These are phyloP conservation scores for Anthoptus insignis DNA, from an alignment of 2,888 invertebrate species.

Conservation along the genomic window DNA sequence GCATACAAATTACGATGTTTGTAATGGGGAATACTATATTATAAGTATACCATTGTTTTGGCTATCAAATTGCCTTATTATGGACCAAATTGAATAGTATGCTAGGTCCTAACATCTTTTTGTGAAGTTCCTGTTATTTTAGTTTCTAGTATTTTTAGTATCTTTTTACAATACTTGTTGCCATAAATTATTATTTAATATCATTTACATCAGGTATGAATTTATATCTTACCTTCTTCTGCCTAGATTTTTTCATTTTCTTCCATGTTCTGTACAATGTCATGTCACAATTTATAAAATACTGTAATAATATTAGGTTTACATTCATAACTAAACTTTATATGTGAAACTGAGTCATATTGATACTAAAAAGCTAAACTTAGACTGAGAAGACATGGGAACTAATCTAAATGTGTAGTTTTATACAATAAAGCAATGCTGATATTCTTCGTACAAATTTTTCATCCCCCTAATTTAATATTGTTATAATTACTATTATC, in stretches of 20 bases:
- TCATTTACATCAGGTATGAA: too few relatives aligned
- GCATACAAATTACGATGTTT: background rate
- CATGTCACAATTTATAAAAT: constrained; percentile 8
- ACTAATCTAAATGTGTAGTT: constrained; percentile 39
- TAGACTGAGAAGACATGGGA: constrained; percentile 44
- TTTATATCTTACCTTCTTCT: too few relatives aligned
- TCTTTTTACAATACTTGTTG: background rate
- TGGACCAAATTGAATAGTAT: constrained; percentile 73
- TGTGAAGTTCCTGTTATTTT: background rate
- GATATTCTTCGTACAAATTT: constrained; percentile 79
- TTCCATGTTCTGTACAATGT: constrained; percentile 13
- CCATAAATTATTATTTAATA: too few relatives aligned
- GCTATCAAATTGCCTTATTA: constrained; percentile 70
- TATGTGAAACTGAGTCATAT: constrained; percentile 50
- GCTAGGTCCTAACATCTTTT: constrained; percentile 38
- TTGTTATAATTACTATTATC: constrained; percentile 67
- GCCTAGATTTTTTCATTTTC: constrained; percentile 4
- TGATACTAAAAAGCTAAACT: background rate
- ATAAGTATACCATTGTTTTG: constrained; percentile 15
- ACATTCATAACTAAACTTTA: constrained; percentile 55
- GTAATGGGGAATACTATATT: too few relatives aligned
- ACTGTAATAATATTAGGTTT: constrained; percentile 17
- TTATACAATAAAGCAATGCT: constrained; percentile 64
- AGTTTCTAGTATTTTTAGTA: too few relatives aligned
- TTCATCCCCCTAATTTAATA: constrained; percentile 70